Evolutionary conservation across 2,113 vertebrate genomes (phyloP), one percentile per base, ranked within the genome.

Genomic region (Petrocephalus zakoni): DNA sequence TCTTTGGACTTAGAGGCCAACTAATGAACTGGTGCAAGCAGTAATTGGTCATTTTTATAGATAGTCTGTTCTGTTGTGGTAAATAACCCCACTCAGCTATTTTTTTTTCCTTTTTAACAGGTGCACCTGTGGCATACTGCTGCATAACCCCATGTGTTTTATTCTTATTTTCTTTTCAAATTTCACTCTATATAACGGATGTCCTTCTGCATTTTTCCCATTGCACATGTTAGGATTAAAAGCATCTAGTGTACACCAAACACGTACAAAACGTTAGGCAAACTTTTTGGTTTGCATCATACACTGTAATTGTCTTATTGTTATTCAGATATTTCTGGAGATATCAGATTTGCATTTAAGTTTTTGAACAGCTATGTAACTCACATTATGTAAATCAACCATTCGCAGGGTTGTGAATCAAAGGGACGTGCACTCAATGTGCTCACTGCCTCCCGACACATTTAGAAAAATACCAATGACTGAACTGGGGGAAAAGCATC

Each of bases 21-120:
- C 81, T 90, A 89, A 89, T 91, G 89, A 92, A 92, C 88, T 75
- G 87, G 49, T 78, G 55, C 55, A 83, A 78, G 78, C 37, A 56
- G 81, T 89, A 89, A 90, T 89, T 85, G 87, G 52, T 87, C n/a
- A 85, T 88, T 89, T 89, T 87, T 89, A 89, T 84, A 42, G 88
- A 89, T 51, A 88, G 86, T 72, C 84, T 10, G 15, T 49, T 89
- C 86, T 90, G 87, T 61, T 13, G 88, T 89, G 89, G 90, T 88
- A 88, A 90, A 88, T 64, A 90, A 51, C 49, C 64, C 88, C 75
- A 64, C 49, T 51, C 42, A 49, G 82, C 82, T 85, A 13, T 25
- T 25, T 47, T 52, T 47, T 52, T 37, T 46, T 84, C n/a, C 8
- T 9, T n/a, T 51, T 85, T 51, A 64, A 85, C 49, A 85, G 82